phyloP scores from a whole-genome alignment of 2,888 invertebrate genomes.

The Leuctra nigra region DNA sequence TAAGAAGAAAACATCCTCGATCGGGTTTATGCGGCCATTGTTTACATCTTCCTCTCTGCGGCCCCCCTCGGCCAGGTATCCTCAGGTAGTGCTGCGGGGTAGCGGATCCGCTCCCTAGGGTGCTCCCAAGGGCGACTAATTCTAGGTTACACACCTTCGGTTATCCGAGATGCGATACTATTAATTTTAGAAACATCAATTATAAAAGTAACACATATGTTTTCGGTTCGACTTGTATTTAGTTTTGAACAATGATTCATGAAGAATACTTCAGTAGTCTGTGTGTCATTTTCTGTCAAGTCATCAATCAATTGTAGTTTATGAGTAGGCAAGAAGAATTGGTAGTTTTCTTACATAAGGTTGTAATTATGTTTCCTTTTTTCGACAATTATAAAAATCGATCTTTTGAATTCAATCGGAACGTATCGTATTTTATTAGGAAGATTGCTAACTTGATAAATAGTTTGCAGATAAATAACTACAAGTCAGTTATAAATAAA shows the following conservation, averaged over 20 bases:
- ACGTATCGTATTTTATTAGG: too few relatives aligned
- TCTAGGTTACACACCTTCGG: background rate
- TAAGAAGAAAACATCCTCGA: background rate
- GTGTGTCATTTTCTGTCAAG: background rate
- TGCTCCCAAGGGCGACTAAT: background rate
- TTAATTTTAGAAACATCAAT: conserved; percentile 8
- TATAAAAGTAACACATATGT: background rate
- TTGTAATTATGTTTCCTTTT: too few relatives aligned
- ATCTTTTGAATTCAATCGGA: too few relatives aligned
- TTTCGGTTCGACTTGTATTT: background rate
- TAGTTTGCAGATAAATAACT: too few relatives aligned
- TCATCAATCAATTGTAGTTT: background rate
- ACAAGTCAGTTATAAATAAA: too few relatives aligned
- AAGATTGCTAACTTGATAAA: too few relatives aligned
- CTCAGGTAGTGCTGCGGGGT: background rate
- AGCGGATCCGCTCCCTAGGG: background rate
- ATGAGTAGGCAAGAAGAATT: background rate
- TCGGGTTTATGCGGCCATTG: background rate
- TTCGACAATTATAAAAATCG: too few relatives aligned
- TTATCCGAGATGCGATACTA: background rate
- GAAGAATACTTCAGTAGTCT: conserved; percentile 4
- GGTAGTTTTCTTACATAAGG: background rate
- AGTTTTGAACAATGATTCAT: background rate
- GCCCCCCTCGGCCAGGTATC: conserved; percentile 5
- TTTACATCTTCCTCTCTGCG: background rate